Evolutionary conservation across 35 echinoderm and acorn worm species (phyloP).

Genomic region (Patiria miniata): DNA sequence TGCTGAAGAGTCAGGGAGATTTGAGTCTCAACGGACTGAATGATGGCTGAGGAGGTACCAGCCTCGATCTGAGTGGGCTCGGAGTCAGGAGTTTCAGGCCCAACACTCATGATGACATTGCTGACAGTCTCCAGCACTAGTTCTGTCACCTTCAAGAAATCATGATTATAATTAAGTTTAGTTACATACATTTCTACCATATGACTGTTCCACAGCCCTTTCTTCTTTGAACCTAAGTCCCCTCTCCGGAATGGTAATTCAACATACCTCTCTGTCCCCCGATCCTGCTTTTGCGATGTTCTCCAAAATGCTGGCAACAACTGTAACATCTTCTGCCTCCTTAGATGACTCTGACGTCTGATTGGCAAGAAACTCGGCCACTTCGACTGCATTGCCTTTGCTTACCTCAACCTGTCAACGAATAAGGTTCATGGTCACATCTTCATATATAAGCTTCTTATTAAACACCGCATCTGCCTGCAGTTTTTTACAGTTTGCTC

Average conservation of each 20-base stretch:
- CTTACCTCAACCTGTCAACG: background rate
- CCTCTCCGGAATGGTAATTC: background rate
- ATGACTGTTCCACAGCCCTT: too few relatives aligned
- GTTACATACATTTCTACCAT: too few relatives aligned
- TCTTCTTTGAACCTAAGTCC: too few relatives aligned
- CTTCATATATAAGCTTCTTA: too few relatives aligned
- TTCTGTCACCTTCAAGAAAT: constrained; percentile 13
- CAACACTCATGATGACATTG: background rate
- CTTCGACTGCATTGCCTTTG: background rate
- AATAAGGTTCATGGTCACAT: too few relatives aligned
- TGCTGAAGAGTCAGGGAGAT: constrained; percentile 12
- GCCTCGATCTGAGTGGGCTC: too few relatives aligned
- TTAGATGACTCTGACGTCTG: background rate
- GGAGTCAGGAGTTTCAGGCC: background rate
- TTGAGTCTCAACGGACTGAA: background rate
- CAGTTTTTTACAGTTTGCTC: too few relatives aligned
- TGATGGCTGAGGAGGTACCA: background rate
- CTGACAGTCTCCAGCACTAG: constrained; percentile 2
- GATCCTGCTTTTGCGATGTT: background rate
- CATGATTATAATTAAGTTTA: background rate
- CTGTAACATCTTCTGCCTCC: background rate
- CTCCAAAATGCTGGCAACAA: constrained; percentile 5
- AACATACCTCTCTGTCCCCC: background rate
- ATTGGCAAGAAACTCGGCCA: background rate
- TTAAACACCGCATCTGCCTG: too few relatives aligned